A percentile compares a stretch with the other conserved stretches of the same genome.
Evolutionary conservation across 2,113 vertebrate species (phyloP).

Genomic region (Alligator sinensis): DNA sequence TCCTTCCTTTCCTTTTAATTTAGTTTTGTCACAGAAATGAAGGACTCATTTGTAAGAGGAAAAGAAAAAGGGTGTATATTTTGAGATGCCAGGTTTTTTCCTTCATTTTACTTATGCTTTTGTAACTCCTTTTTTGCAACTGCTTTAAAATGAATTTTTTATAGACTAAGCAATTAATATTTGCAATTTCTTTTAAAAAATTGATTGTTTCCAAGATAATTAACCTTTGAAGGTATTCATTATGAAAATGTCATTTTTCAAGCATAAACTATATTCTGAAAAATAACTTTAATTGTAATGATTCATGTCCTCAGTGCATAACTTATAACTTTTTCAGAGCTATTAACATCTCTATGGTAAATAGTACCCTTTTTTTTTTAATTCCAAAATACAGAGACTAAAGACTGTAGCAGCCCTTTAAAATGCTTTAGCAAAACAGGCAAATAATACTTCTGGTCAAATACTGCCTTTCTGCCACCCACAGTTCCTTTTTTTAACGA

Average conservation of each 20-base stretch:
- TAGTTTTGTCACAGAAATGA: conserved; percentile 2
- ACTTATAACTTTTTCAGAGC: neutral
- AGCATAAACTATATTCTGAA: neutral
- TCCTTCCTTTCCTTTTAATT: neutral
- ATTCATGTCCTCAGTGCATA: conserved; percentile 16
- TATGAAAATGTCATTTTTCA: conserved; percentile 15
- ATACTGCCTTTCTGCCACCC: neutral
- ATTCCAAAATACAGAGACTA: neutral
- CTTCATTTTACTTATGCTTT: neutral
- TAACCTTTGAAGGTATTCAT: conserved; percentile 28
- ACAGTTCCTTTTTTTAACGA: neutral
- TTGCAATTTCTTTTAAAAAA: conserved; percentile 42
- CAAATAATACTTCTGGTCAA: neutral
- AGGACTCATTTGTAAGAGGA: conserved; percentile 20
- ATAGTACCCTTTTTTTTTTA: neutral
- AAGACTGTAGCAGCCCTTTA: neutral
- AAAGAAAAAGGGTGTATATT: neutral
- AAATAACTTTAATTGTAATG: neutral
- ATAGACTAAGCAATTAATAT: neutral
- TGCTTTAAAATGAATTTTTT: conserved; percentile 7
- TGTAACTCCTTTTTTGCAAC: conserved; percentile 5
- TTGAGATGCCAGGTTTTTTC: conserved; percentile 3
- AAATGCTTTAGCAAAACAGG: neutral
- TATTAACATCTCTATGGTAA: neutral
- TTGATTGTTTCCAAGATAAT: conserved; percentile 11